A percentile compares a stretch with the other conserved stretches of the same genome.
phyloP scores from a whole-genome alignment of 2,888 invertebrate genomes.

The Proisotoma minuta region DNA sequence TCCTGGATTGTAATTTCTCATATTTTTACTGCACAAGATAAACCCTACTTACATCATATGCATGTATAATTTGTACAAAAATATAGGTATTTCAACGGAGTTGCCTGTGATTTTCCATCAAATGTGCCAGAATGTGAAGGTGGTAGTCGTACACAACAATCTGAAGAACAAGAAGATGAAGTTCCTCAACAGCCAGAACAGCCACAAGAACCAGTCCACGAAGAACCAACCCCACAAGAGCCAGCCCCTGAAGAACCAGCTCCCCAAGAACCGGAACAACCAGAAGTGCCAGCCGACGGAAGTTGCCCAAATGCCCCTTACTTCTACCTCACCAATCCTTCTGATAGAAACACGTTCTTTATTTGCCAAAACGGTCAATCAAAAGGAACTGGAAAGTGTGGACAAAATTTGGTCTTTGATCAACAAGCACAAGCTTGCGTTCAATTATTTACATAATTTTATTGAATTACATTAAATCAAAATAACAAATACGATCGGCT shows the following conservation, averaged over 20 bases:
- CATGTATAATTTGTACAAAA: too few relatives aligned
- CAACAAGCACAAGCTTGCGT: neutral
- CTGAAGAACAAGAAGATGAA: neutral
- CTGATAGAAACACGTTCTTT: neutral
- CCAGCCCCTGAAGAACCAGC: neutral
- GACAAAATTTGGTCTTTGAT: neutral
- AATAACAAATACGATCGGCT: neutral
- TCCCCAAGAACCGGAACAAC: neutral
- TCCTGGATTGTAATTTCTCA: neutral
- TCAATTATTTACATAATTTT: neutral
- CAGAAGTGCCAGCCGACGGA: neutral
- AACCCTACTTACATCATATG: too few relatives aligned
- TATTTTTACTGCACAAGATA: too few relatives aligned
- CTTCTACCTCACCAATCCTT: neutral
- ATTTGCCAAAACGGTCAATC: neutral
- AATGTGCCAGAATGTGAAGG: constrained; percentile 5
- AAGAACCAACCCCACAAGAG: constrained; percentile 3
- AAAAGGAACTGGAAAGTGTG: neutral
- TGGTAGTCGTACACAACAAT: neutral
- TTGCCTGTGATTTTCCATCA: neutral
- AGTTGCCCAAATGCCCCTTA: neutral
- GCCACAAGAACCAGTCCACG: neutral
- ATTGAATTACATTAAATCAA: neutral
- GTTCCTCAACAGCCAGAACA: too few relatives aligned
- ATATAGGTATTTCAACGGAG: neutral